Percentiles rank a stretch among this genome's conserved stretches.
Conservation (phyloP, 2,888 invertebrate species). For the Spicauda simplicius region DNA sequence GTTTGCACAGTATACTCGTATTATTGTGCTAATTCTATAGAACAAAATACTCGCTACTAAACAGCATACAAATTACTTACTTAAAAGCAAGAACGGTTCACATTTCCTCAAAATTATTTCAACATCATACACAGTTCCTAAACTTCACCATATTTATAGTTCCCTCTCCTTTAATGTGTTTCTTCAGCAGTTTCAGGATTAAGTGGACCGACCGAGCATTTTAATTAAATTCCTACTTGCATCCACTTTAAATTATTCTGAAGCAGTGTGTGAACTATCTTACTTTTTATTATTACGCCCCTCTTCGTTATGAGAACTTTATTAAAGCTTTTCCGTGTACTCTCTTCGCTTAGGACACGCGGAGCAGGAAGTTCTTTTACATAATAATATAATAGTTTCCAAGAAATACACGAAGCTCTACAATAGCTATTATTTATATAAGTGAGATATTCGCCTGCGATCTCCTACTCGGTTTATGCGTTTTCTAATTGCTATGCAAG, state of each 20-base stretch:
- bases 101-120: conserved; percentile 2
- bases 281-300: conserved; percentile 3
- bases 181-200: conserved; percentile 12
- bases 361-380: neutral
- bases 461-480: too few species aligned
- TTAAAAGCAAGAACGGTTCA: neutral
- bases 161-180: too few species aligned
- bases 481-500: too few species aligned
- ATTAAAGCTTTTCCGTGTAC: conserved; percentile 7
- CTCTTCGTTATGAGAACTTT: conserved; percentile 3
- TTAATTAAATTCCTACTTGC: conserved; percentile 20
- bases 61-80: neutral
- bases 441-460: too few species aligned
- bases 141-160: neutral
- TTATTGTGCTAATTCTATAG: too few species aligned
- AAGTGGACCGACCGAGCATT: conserved; percentile 10
- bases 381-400: neutral
- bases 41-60: neutral
- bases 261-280: conserved; percentile 3
- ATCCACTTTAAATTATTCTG: conserved; percentile 10
- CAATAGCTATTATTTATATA: too few species aligned
- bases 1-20: too few species aligned
- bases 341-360: neutral
- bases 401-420: neutral
- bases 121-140: neutral